Base-by-base conservation (phyloP, 64 coral and sea anemone species). In the Acropora yongei region DNA sequence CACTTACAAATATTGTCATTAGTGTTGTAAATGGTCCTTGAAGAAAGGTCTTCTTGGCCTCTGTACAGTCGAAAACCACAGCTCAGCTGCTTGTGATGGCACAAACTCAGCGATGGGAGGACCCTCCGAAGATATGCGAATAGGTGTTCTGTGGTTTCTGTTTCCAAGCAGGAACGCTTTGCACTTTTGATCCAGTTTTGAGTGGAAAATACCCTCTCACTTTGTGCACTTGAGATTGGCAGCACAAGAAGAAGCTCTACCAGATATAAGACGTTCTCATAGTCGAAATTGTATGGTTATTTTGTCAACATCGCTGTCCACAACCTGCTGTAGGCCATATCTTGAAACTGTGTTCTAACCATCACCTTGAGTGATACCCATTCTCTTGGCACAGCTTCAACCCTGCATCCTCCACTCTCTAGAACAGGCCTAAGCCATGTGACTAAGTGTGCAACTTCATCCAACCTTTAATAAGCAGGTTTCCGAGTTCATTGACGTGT, bases 401-500 rank as follows among this genome's bases (percentile, higher is more conserved):
- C 13, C 14, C 11, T 77, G 42, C 42, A 77, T 40, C 42, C 68
- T 8, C 18, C 68, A 20, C 19, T 71, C 68, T 51, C 9, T 19
- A 74, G 8, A 2, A 63, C 60, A 63, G 60, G 60, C 60, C 6
- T 42, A 73, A 73, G 41, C 71, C 71, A 73, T 73, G 71, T 69
- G n/a, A 69, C 71, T 73, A 73, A 30, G n/a, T 20, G n/a, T 73
- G n/a, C 71, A 3, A 42, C 40, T 73, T 73, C 71, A 40, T 73
- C 71, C 8, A 20, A 73, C n/a, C 71, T 66, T 63, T 17, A 63
- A 63, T 84, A 66, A 30, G 57, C 57, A 16, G 67, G 67, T 84
- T 84, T 66, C 42, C 44, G 51, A 67, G 39, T 68, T 84, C 57
- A 84, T 60, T 84, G 58, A 66, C 20, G 41, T 68, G 57, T 66